A percentile compares a stretch with the other conserved stretches of the same genome.
Evolutionary conservation across 2,888 invertebrate genomes (phyloP).

Genomic region (Rhingia campestris): DNA sequence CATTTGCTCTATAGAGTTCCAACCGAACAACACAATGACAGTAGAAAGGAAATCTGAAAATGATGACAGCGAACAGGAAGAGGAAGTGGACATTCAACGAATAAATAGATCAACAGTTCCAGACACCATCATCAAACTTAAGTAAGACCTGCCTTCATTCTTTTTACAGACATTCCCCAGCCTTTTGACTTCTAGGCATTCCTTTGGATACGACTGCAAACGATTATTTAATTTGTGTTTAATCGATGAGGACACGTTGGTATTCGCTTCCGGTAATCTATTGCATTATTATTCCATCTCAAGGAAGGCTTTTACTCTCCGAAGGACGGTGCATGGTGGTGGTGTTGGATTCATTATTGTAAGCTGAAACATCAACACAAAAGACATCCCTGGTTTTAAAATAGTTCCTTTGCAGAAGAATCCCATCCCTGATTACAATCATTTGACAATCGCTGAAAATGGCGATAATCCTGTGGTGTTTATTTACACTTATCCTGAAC

Average conservation of each 20-base stretch:
- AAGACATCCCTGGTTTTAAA: neutral
- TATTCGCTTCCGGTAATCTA: constrained; percentile 92
- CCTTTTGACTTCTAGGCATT: constrained; percentile 85
- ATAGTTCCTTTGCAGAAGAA: constrained; percentile 84
- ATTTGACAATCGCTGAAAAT: constrained; percentile 94
- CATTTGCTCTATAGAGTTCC: neutral
- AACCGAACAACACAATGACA: constrained; percentile 1
- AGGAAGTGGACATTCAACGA: constrained; percentile 19
- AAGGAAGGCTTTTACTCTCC: constrained; percentile 87
- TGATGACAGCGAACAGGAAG: constrained; percentile 45
- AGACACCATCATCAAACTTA: constrained; percentile 77
- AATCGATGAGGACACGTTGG: constrained; percentile 88
- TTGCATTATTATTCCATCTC: constrained; percentile 89
- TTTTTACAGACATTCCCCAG: no score
- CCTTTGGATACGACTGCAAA: constrained; percentile 93
- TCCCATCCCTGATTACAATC: constrained; percentile 84
- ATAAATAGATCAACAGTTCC: constrained; percentile 74
- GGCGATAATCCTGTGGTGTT: constrained; percentile 89
- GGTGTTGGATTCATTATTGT: constrained; percentile 92
- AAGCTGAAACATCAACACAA: constrained; percentile 76
- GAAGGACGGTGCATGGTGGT: constrained; percentile 89
- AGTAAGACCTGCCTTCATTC: constrained; percentile 74
- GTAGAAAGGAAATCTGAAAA: neutral
- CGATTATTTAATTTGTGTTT: constrained; percentile 91
- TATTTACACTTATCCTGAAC: constrained; percentile 92